A percentile compares a stretch with the other conserved stretches of the same genome.
phyloP scores from a whole-genome alignment of 2,113 vertebrate genomes.

The Ochotona princeps region DNA sequence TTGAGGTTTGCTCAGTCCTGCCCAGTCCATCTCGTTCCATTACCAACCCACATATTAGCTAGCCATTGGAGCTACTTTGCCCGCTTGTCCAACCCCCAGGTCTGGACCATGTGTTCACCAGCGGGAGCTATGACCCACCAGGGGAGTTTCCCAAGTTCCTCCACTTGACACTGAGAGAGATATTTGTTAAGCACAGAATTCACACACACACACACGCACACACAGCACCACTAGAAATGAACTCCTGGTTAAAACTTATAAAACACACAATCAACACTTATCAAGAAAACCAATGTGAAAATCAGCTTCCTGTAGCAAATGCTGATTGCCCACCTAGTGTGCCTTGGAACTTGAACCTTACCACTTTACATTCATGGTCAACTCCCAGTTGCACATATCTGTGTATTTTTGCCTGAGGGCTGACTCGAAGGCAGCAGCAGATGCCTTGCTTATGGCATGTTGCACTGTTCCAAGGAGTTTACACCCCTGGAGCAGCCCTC shows the following conservation, averaged over 20 bases:
- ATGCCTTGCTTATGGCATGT: not conserved
- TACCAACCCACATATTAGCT: too few species aligned
- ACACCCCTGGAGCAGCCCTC: not conserved
- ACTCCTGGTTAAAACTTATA: slow-evolving; percentile 39
- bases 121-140: too few species aligned
- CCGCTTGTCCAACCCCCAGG: too few species aligned
- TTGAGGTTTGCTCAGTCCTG: too few species aligned
- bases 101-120: too few species aligned
- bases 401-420: not conserved
- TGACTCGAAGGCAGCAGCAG: not conserved
- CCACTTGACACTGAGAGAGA: not conserved
- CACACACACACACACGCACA: not conserved
- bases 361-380: not conserved
- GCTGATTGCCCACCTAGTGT: not conserved
- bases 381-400: not conserved
- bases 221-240: not conserved
- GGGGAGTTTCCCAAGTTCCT: too few species aligned
- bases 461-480: not conserved
- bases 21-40: too few species aligned
- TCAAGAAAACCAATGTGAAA: not conserved
- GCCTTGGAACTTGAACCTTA: slow-evolving; percentile 11
- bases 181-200: not conserved
- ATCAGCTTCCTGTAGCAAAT: slow-evolving; percentile 39
- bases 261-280: not conserved
- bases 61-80: too few species aligned